Conservation (phyloP, 1,140 invertebrate genomes). For the Leptopilina boulardi region DNA sequence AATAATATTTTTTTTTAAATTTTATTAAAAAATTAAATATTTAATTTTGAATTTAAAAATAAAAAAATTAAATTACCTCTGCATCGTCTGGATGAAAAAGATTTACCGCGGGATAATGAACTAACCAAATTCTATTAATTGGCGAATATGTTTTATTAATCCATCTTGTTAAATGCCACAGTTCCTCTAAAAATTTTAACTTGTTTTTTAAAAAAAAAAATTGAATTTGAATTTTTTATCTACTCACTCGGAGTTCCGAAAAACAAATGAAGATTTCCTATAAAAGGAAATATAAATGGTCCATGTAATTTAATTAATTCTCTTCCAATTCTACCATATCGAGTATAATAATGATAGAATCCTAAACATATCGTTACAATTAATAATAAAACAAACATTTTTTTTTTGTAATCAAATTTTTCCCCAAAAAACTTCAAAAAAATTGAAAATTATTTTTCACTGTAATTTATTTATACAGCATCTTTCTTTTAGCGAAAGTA, state of each 20-base stretch:
- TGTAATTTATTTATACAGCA: too few relatives aligned
- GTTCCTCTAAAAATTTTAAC: neutral
- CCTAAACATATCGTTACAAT: neutral
- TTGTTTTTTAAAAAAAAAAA: too few relatives aligned
- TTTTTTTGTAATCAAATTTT: neutral
- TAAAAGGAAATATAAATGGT: slow-evolving; percentile 48
- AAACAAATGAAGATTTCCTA: slow-evolving; percentile 51
- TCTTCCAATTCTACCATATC: slow-evolving; percentile 42
- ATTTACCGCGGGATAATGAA: neutral
- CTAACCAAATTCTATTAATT: neutral
- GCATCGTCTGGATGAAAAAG: slow-evolving; percentile 2
- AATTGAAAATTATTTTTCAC: too few relatives aligned
- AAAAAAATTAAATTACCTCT: neutral
- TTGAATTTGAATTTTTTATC: too few relatives aligned
- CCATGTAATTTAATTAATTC: slow-evolving; percentile 57
- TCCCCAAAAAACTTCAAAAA: too few relatives aligned
- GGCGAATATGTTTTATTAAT: neutral
- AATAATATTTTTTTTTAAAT: neutral
- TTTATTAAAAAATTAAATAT: neutral
- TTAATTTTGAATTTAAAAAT: neutral
- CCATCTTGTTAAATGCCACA: neutral
- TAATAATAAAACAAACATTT: neutral
- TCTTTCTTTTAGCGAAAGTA: too few relatives aligned
- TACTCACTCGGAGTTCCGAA: neutral
- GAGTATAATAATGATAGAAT: slow-evolving; percentile 11